Evolutionary conservation across 53 echinoderm and acorn worm species (phyloP), one percentile per base, ranked within the genome.

Genomic region (Astropecten irregularis): DNA sequence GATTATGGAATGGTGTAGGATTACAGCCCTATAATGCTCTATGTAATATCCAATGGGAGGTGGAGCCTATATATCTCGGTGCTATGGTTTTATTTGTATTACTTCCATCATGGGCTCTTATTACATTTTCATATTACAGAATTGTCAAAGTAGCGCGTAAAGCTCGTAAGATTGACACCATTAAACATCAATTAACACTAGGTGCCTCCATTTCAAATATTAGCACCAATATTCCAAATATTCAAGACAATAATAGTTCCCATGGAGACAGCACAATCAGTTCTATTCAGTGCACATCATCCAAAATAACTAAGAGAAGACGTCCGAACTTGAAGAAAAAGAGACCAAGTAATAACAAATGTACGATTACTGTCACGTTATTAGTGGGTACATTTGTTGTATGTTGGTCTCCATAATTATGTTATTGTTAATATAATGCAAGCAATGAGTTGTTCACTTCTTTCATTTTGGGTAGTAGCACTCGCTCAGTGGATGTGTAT

Each of bases 11-110:
- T 1, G 85, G 85, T 8, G 30, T 85, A 0, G 85, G 85, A 1
- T 26, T 85, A 23, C 73, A 85, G 27, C 85, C 85, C 1, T 73
- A 72, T 2, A 72, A 68, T 25, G 73, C 60, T 2, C 61, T 85
- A 27, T 85, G 73, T 38, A 85, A 85, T 40, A 62, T 85, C 33
- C 85, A 73, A 38, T 85, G 85, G 85, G 62, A 85, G 38, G 62
- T 29, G 15, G 37, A 85, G 25, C 85, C 73, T 3, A 23, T 73
- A 3, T 85, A 85, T 38, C 1, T 85, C 9, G 0, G 16, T 10
- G 72, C 40, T 9, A 85, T 85, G 85, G 25, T 85, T 28, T 14
- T 23, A 3, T 30, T 60, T 26, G 73, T 85, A 2, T 14, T 85
- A 9, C 16, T 73, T 1, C 85, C 85, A 14, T 34, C 85, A 29